Percentiles rank a stretch among this genome's conserved stretches.
phyloP scores from a whole-genome alignment of 1,140 invertebrate genomes.

The Venturia canescens region DNA sequence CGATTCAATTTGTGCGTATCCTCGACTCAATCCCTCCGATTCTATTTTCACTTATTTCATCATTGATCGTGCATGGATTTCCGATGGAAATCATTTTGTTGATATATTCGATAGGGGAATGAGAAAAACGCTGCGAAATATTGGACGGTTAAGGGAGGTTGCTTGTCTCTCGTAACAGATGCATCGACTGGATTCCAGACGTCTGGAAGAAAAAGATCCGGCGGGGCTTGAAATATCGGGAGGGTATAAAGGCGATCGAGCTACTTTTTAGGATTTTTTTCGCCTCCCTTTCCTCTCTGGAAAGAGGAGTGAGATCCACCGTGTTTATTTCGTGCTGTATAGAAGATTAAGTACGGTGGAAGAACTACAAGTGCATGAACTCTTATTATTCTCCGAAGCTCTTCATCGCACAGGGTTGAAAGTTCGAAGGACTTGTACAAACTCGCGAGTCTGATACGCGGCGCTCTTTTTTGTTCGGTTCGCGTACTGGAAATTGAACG shows the following conservation, averaged over 20 bases:
- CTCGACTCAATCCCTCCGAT: no score
- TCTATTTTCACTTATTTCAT: background rate
- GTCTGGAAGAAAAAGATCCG: slow-evolving; percentile 1
- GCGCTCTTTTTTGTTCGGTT: no score
- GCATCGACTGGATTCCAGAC: background rate
- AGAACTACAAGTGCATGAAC: no score
- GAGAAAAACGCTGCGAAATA: background rate
- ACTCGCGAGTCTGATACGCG: no score
- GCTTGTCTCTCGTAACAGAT: background rate
- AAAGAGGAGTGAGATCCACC: background rate
- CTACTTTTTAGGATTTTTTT: slow-evolving; percentile 8
- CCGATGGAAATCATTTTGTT: background rate
- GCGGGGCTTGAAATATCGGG: background rate
- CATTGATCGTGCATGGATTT: background rate
- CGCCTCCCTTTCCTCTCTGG: background rate
- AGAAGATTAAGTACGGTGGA: no score
- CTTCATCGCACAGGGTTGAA: no score
- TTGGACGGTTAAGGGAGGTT: no score
- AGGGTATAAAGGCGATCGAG: background rate
- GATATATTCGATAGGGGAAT: background rate
- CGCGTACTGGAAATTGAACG: no score
- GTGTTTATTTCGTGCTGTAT: background rate
- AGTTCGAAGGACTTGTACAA: no score
- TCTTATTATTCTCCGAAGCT: no score
- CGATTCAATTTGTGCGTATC: background rate